Percentiles rank a stretch among this genome's conserved stretches.
Evolutionary conservation across 2,797 vertebrate genomes (phyloP).

Genomic region (Tolypeutes matacus): DNA sequence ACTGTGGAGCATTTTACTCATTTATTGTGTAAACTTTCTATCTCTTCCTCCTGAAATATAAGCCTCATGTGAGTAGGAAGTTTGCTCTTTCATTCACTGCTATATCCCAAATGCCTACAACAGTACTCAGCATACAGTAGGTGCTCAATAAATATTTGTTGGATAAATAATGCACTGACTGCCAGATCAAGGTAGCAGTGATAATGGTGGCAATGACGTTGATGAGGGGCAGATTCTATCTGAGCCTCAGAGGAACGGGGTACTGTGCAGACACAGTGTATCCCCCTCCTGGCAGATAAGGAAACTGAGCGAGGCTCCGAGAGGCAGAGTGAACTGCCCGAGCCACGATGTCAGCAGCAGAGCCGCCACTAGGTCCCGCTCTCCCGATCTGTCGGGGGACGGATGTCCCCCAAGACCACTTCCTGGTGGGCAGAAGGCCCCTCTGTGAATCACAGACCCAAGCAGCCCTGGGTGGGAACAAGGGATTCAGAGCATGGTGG

Average conservation of each 20-base stretch:
- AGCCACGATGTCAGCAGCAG: not conserved
- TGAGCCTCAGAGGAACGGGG: not conserved
- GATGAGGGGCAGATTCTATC: not conserved
- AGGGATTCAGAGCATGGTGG: not conserved
- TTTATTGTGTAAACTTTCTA: not conserved
- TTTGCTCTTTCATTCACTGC: not conserved
- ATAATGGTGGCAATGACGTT: accelerated
- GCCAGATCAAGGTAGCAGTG: not conserved
- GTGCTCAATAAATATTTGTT: not conserved
- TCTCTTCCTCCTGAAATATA: not conserved
- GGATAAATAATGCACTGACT: not conserved
- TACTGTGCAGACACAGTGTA: accelerated
- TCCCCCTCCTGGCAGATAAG: not conserved
- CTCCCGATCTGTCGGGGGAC: not conserved
- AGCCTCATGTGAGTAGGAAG: not conserved
- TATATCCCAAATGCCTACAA: not conserved
- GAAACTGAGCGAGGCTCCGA: not conserved
- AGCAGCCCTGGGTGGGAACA: not conserved
- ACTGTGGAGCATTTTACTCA: not conserved
- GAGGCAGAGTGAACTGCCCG: not conserved
- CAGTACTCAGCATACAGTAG: not conserved
- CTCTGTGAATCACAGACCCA: accelerated
- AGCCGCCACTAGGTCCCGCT: not conserved
- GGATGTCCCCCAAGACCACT: not conserved
- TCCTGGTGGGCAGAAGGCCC: not conserved